Evolutionary conservation across 2,797 vertebrate genomes (phyloP), one percentile per base, ranked within the genome.

Genomic region (Bryconaethiops microstoma): DNA sequence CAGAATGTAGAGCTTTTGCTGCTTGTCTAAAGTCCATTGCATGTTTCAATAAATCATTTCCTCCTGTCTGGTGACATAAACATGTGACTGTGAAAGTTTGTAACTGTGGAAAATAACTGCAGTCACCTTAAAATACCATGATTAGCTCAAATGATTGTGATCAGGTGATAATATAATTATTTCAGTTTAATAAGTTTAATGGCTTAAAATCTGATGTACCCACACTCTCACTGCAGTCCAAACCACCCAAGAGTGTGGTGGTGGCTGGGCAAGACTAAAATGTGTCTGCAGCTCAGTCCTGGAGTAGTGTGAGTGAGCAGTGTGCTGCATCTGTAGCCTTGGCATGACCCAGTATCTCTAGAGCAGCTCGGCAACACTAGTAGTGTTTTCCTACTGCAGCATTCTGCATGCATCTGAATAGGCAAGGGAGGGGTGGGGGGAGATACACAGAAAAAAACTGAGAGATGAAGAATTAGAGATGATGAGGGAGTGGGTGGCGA

Each of bases 291-390:
- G n/a, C 35, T n/a, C 48, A 65, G 62, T 35, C 2, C 21, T 39
- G 40, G 45, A 35, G 19, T 42, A 45, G 65, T 75, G 64, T 60
- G 13, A 80, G 63, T 75, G 60, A 65, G 13, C 69, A 79, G 69
- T 4, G 48, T n/a, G 17, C 70, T 74, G 60, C 35, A 64, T 73
- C 59, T 79, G 70, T 42, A 65, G 40, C 54, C 67, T 62, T 80
- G 79, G 79, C 72, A 62, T 74, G 45, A 59, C 78, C 48, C n/a
- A 80, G 67, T 55, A 39, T 75, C 65, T 75, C 59, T 69, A 50
- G 9, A 50, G 40, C 67, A 48, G 40, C 52, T 63, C 23, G 59
- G 23, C 14, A 21, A 63, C 54, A 6, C 16, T 76, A 29, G 29
- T 16, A 16, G 62, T 29, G 35, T 63, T 63, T 13, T 63, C 25